phyloP scores from a whole-genome alignment of 2,113 vertebrate species.

The Tonatia bakeri region DNA sequence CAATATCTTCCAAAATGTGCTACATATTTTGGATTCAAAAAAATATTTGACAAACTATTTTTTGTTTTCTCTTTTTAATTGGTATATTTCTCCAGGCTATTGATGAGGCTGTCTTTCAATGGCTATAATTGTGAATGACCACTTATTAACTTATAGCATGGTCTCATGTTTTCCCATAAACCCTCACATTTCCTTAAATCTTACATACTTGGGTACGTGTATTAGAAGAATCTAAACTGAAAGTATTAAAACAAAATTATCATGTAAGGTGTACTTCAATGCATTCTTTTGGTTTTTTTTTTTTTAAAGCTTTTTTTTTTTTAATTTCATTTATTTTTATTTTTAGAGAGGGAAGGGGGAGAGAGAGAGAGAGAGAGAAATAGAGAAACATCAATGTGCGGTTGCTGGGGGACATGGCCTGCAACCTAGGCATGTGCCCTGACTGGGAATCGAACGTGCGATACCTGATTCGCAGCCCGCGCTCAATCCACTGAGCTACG shows the following conservation, averaged over 20 bases:
- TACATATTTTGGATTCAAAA: neutral
- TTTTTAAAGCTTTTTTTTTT: too few relatives aligned
- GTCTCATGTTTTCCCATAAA: neutral
- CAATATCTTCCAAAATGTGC: neutral
- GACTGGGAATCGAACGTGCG: too few relatives aligned
- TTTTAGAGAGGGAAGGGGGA: too few relatives aligned
- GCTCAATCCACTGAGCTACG: too few relatives aligned
- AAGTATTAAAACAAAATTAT: slow-evolving; percentile 41
- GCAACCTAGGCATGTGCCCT: too few relatives aligned
- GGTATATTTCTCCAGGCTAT: neutral
- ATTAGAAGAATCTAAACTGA: slow-evolving; percentile 14
- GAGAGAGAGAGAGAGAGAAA: too few relatives aligned
- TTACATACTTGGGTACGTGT: neutral
- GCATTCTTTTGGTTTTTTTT: neutral
- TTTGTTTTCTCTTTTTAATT: neutral
- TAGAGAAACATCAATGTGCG: too few relatives aligned
- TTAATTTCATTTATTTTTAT: too few relatives aligned
- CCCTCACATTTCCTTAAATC: slow-evolving; percentile 41
- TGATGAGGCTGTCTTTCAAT: neutral
- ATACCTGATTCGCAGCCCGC: too few relatives aligned
- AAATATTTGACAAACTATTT: neutral
- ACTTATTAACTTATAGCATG: neutral
- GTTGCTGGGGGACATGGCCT: too few relatives aligned
- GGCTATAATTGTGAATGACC: neutral
- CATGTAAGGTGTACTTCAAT: slow-evolving; percentile 40